Percentiles rank a stretch among this genome's conserved stretches.
Conservation (phyloP, 2,113 vertebrate genomes). For the Mormyrus lacerda region DNA sequence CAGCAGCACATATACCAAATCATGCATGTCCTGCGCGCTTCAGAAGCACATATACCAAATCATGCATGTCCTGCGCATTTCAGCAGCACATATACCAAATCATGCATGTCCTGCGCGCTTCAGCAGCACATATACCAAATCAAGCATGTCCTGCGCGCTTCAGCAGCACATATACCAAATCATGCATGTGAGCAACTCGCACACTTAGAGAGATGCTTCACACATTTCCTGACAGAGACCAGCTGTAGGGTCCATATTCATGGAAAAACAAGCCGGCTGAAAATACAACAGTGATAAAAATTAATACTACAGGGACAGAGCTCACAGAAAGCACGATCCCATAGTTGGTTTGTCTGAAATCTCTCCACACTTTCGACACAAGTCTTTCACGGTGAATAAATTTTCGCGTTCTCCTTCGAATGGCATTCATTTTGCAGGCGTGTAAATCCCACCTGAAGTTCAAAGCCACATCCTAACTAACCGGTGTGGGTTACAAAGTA, state of each 20-base stretch:
- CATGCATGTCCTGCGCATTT: too few species aligned
- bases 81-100: too few species aligned
- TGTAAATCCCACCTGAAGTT: background rate
- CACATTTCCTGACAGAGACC: constrained; percentile 6
- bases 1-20: background rate
- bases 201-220: background rate
- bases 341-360: background rate
- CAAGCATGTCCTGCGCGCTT: background rate
- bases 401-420: background rate
- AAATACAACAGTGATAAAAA: constrained; percentile 7
- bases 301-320: background rate
- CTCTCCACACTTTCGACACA: constrained; percentile 11
- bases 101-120: too few species aligned
- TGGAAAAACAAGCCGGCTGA: background rate
- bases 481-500: too few species aligned
- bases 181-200: background rate
- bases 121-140: too few species aligned
- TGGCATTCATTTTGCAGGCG: background rate
- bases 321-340: background rate
- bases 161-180: background rate
- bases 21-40: background rate
- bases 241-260: constrained; percentile 9
- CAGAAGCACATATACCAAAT: background rate
- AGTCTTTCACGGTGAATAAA: background rate
- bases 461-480: background rate